Conservation (phyloP, 2,888 invertebrate genomes). For the Drosophila setosimentum region DNA sequence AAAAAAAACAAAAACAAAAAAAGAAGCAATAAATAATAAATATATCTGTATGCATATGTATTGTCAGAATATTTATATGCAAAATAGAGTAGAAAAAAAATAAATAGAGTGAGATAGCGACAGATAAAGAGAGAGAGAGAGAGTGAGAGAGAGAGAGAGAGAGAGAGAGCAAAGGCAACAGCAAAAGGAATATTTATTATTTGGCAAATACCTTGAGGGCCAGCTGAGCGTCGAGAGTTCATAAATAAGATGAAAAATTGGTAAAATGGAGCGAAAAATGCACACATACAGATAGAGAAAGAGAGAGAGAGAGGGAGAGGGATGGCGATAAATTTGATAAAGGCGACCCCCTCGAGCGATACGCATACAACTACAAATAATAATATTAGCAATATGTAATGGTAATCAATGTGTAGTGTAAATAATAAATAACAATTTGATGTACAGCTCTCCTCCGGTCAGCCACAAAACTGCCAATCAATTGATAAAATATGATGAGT, state of each 20-base stretch:
- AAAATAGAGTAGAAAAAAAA: slow-evolving; percentile 25
- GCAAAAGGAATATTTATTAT: slow-evolving; percentile 70
- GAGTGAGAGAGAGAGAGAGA: slow-evolving; percentile 12
- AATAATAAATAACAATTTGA: slow-evolving; percentile 77
- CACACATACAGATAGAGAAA: slow-evolving; percentile 2
- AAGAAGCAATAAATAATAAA: slow-evolving; percentile 70
- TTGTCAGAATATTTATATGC: slow-evolving; percentile 35
- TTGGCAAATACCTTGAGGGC: slow-evolving; percentile 70
- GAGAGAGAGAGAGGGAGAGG: not conserved
- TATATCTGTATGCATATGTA: slow-evolving; percentile 30
- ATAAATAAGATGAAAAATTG: slow-evolving; percentile 71
- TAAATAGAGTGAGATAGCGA: not conserved
- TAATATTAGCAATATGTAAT: slow-evolving; percentile 75
- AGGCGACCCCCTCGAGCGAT: slow-evolving; percentile 34
- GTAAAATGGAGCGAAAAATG: slow-evolving; percentile 61
- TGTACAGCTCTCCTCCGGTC: slow-evolving; percentile 17
- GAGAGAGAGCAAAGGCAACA: slow-evolving; percentile 18
- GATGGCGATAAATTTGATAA: slow-evolving; percentile 50
- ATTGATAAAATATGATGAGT: slow-evolving; percentile 79
- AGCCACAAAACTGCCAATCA: slow-evolving; percentile 69
- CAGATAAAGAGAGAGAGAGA: not conserved
- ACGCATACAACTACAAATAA: slow-evolving; percentile 37
- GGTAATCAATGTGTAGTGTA: slow-evolving; percentile 76
- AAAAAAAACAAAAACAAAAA: no score
- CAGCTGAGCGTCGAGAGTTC: slow-evolving; percentile 63